These are phyloP conservation scores for Acanthurus lineatus DNA, from an alignment of 2,797 vertebrate genomes.

Conservation along the genomic window DNA sequence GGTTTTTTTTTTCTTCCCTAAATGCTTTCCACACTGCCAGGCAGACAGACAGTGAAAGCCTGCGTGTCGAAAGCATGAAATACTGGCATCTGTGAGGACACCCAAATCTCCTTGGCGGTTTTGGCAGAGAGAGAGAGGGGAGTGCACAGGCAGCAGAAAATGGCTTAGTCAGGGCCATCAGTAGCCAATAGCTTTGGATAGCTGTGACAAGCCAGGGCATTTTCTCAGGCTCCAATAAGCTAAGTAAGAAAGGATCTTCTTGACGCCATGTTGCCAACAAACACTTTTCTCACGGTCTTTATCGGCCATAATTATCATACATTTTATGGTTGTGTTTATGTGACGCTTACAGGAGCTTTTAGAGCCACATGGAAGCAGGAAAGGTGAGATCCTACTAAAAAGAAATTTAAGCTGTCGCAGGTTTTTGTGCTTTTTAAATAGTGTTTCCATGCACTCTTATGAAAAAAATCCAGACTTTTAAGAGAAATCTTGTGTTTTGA, in stretches of 20 bases:
- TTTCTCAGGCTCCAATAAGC: slow-evolving; percentile 78
- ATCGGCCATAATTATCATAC: slow-evolving; percentile 53
- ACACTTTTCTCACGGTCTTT: slow-evolving; percentile 68
- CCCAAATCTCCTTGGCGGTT: slow-evolving; percentile 74
- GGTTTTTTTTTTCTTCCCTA: slow-evolving; percentile 15
- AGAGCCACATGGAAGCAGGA: neutral
- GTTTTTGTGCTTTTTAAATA: too few species aligned
- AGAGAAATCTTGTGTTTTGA: neutral
- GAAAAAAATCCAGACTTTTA: neutral
- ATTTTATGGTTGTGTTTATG: slow-evolving; percentile 37
- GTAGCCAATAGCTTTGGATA: slow-evolving; percentile 76
- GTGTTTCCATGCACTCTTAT: neutral
- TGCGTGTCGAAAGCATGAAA: slow-evolving; percentile 78
- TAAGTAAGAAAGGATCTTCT: slow-evolving; percentile 68
- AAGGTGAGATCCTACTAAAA: neutral
- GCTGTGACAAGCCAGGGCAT: slow-evolving; percentile 76
- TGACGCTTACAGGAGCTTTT: slow-evolving; percentile 10
- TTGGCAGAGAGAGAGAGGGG: slow-evolving; percentile 63
- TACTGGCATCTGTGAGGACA: slow-evolving; percentile 75
- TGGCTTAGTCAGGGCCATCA: slow-evolving; percentile 83
- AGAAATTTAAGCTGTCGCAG: neutral
- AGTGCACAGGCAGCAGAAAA: slow-evolving; percentile 79
- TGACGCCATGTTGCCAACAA: slow-evolving; percentile 51
- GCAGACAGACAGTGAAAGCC: slow-evolving; percentile 66
- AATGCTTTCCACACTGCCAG: slow-evolving; percentile 59